Percentiles rank a stretch among this genome's conserved stretches.
Evolutionary conservation across 2,113 vertebrate species (phyloP).

Genomic region (Esox niger): DNA sequence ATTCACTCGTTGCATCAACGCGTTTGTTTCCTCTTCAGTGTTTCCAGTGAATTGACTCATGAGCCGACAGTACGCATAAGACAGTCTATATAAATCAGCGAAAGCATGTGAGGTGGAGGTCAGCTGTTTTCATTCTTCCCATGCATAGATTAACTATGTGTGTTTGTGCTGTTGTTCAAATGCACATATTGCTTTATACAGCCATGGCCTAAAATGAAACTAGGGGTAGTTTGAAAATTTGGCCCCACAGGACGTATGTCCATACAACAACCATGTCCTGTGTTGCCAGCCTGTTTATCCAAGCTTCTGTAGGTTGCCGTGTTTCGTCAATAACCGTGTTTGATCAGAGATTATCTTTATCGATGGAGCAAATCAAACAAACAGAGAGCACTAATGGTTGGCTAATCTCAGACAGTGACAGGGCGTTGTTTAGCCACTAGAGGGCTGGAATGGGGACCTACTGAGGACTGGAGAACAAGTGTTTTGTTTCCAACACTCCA

Average conservation of each 20-base stretch:
- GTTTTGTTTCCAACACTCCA: neutral
- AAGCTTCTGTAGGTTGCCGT: constrained; percentile 32
- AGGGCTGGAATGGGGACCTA: neutral
- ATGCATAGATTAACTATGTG: too few relatives aligned
- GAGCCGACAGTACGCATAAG: too few relatives aligned
- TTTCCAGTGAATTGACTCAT: too few relatives aligned
- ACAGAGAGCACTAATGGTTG: constrained; percentile 59
- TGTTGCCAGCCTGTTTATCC: constrained; percentile 49
- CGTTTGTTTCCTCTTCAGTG: too few relatives aligned
- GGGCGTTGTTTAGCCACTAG: constrained; percentile 18
- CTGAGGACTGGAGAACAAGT: neutral
- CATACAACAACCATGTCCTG: neutral
- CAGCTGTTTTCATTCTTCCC: too few relatives aligned
- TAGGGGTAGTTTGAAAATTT: too few relatives aligned
- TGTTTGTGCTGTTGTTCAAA: too few relatives aligned
- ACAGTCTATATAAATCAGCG: too few relatives aligned
- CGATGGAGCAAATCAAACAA: constrained; percentile 64
- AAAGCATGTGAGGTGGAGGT: too few relatives aligned
- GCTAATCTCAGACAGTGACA: constrained; percentile 60
- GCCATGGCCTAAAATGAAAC: too few relatives aligned
- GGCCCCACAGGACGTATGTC: neutral
- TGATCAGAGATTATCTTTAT: constrained; percentile 66
- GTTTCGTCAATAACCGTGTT: constrained; percentile 66
- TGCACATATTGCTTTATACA: too few relatives aligned
- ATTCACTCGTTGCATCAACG: too few relatives aligned